Evolutionary conservation across 2,113 vertebrate genomes (phyloP), one percentile per base, ranked within the genome.

Genomic region (Nerophis lumbriciformis): DNA sequence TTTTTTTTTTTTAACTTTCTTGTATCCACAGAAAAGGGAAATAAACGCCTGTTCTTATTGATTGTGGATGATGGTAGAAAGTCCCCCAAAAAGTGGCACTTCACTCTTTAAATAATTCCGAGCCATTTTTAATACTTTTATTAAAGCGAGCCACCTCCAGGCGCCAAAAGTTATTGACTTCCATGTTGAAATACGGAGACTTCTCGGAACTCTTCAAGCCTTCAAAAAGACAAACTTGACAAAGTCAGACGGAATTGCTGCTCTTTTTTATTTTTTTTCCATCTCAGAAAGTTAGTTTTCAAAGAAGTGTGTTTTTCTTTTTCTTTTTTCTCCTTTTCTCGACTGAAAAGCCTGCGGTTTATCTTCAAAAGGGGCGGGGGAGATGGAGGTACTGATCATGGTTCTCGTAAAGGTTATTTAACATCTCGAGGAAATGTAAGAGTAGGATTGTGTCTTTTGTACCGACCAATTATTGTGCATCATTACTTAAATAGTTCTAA

Each of bases 211-310:
- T 2, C 11, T 45, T 12, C 5, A 45, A 45, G 10, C 2, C 42
- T 45, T 45, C 42, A 45, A 12, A 45, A 45, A 45, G 42, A 45
- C 42, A 12, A 45, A 45, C 28, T 44, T 13, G 39, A 57, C 42
- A 57, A 57, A 44, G 11, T 45, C 38, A 57, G n/a, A 21, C 9
- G 9, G 39, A 11, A 44, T 44, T 1, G 6, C 6, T n/a, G 39
- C 53, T 55, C 9, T 51, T 54, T 57, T 19, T 13, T 55, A n/a
- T 36, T 38, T 38, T 38, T 44, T 21, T 39, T 16, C 11, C 36
- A 57, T 6, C n/a, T 19, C 39, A 57, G n/a, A 57, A 57, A 57
- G 55, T 57, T 57, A 57, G 38, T 57, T 57, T 57, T 21, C 55
- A 57, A 57, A 57, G 55, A 57, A 6, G 28, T 44, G 37, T 11